Evolutionary conservation across 2,113 vertebrate genomes (phyloP).

Genomic region (Pagrus major): DNA sequence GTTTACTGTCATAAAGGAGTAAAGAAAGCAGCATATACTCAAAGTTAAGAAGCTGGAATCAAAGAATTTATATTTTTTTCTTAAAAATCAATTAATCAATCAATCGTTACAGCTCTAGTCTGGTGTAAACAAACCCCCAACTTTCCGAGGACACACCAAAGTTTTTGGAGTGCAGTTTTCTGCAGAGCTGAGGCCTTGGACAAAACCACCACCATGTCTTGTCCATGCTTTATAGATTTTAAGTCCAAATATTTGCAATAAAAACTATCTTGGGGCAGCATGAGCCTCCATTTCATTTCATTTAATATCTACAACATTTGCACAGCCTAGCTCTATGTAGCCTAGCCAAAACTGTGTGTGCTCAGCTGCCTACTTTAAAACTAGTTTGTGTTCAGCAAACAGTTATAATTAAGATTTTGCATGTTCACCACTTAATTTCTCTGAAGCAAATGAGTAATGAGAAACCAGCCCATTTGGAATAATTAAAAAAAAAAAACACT

Average conservation of each 20-base stretch:
- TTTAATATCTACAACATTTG: slow-evolving; percentile 47
- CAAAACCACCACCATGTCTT: neutral
- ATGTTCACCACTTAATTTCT: slow-evolving; percentile 12
- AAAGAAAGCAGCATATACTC: too few species aligned
- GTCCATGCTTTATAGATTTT: neutral
- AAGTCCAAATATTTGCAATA: slow-evolving; percentile 43
- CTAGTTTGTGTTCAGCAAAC: slow-evolving; percentile 23
- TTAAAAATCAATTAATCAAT: too few species aligned
- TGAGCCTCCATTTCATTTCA: slow-evolving; percentile 10
- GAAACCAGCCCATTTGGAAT: slow-evolving; percentile 1
- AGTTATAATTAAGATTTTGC: slow-evolving; percentile 10
- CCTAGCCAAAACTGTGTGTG: slow-evolving; percentile 18
- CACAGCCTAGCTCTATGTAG: slow-evolving; percentile 8
- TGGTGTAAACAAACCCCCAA: neutral
- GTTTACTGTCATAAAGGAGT: too few species aligned
- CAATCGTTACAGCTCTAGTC: too few species aligned
- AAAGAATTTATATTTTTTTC: too few species aligned
- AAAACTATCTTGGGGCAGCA: slow-evolving; percentile 32
- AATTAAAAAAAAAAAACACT: slow-evolving; percentile 30
- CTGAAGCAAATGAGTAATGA: slow-evolving; percentile 8
- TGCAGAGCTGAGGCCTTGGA: slow-evolving; percentile 13
- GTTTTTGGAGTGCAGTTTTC: slow-evolving; percentile 9
- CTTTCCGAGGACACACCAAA: slow-evolving; percentile 6
- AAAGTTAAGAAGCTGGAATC: too few species aligned
- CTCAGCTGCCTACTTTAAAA: slow-evolving; percentile 19